Evolutionary conservation across 1,140 invertebrate genomes (phyloP).

Genomic region (Helicoverpa zea): DNA sequence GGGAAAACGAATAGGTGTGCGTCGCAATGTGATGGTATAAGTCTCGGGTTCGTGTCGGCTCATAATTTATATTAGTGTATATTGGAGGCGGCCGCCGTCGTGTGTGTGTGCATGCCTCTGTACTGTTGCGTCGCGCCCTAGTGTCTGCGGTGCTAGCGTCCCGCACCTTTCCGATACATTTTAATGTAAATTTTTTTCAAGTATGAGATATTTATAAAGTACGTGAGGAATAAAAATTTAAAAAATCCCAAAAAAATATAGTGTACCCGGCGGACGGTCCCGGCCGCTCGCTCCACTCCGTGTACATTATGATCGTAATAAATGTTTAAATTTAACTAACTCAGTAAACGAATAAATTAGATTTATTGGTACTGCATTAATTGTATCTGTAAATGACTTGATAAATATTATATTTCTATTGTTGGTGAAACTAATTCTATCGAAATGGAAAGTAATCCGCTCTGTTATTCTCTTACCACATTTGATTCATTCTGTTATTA

Average conservation of each 20-base stretch:
- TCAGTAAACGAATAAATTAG: slow-evolving; percentile 84
- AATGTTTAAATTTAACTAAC: slow-evolving; percentile 82
- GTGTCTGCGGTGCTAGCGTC: slow-evolving; percentile 67
- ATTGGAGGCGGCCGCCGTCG: slow-evolving; percentile 55
- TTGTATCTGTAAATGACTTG: slow-evolving; percentile 84
- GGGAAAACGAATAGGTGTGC: slow-evolving; percentile 76
- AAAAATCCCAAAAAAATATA: slow-evolving; percentile 79
- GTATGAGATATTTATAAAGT: slow-evolving; percentile 86
- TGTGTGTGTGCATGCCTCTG: slow-evolving; percentile 67
- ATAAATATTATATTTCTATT: slow-evolving; percentile 86
- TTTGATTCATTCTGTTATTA: slow-evolving; percentile 87
- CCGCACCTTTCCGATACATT: slow-evolving; percentile 79
- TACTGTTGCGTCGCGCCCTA: slow-evolving; percentile 54
- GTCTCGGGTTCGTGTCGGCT: slow-evolving; percentile 65
- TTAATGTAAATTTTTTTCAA: slow-evolving; percentile 85
- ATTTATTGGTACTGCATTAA: slow-evolving; percentile 82
- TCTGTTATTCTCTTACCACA: slow-evolving; percentile 83
- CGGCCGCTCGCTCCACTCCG: slow-evolving; percentile 53
- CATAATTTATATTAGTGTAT: slow-evolving; percentile 71
- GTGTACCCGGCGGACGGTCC: slow-evolving; percentile 54
- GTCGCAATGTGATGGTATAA: slow-evolving; percentile 73
- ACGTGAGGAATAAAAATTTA: slow-evolving; percentile 81
- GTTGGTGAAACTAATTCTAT: slow-evolving; percentile 85
- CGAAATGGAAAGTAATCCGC: slow-evolving; percentile 82
- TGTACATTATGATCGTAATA: slow-evolving; percentile 68